Evolutionary conservation across 2,113 vertebrate species (phyloP).

Genomic region (Seriola dumerili): DNA sequence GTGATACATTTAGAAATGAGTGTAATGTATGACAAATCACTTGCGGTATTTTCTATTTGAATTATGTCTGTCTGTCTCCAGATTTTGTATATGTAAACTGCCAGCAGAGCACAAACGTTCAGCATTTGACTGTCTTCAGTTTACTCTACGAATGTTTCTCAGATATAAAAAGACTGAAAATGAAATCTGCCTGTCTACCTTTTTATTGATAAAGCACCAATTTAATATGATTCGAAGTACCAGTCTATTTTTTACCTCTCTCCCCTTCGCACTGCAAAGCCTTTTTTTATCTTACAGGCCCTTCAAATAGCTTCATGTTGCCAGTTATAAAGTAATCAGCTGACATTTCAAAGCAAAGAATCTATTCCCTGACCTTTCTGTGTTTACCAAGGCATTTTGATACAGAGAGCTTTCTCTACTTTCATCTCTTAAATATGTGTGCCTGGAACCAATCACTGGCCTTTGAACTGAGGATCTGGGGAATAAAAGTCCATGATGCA

Average conservation of each 20-base stretch:
- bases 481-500: neutral
- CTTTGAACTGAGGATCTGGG: slow-evolving; percentile 38
- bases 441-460: slow-evolving; percentile 41
- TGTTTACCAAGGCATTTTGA: slow-evolving; percentile 69
- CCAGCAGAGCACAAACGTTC: neutral
- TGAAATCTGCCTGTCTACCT: neutral
- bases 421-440: slow-evolving; percentile 76
- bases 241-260: neutral
- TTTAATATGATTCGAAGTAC: neutral
- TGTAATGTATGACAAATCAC: slow-evolving; percentile 2
- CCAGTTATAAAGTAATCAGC: slow-evolving; percentile 68
- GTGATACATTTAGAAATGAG: neutral
- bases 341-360: slow-evolving; percentile 81
- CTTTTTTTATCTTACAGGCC: slow-evolving; percentile 7
- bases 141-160: slow-evolving; percentile 34
- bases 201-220: slow-evolving; percentile 19
- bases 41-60: slow-evolving; percentile 9
- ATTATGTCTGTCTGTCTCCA: neutral
- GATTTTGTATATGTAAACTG: slow-evolving; percentile 25
- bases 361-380: slow-evolving; percentile 82
- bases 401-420: slow-evolving; percentile 52
- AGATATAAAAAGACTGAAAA: slow-evolving; percentile 40
- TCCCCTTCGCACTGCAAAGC: neutral
- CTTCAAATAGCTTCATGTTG: slow-evolving; percentile 53
- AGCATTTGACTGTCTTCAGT: slow-evolving; percentile 25